A percentile compares a stretch with the other conserved stretches of the same genome.
phyloP scores from a whole-genome alignment of 2,797 vertebrate species.

The Bucorvus abyssinicus region DNA sequence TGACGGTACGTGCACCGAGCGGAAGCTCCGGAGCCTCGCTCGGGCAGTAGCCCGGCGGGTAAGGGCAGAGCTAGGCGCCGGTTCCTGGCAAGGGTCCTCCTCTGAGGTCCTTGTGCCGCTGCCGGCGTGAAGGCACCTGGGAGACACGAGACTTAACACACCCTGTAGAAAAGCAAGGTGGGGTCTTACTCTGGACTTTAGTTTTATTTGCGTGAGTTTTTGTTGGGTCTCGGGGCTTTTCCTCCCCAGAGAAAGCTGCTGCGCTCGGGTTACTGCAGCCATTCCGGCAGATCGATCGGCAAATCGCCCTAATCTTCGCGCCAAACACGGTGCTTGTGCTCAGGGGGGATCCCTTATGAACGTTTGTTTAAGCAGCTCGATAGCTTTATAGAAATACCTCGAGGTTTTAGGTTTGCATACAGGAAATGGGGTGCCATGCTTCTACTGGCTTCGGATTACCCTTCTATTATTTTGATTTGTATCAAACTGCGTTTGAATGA shows the following conservation, averaged over 20 bases:
- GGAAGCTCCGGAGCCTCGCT: neutral
- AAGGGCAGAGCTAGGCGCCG: neutral
- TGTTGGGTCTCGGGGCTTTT: neutral
- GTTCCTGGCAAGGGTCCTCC: neutral
- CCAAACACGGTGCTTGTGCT: neutral
- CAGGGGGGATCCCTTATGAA: neutral
- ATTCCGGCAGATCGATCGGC: neutral
- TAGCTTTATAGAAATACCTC: neutral
- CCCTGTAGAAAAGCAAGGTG: too few relatives aligned
- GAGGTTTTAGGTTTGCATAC: neutral
- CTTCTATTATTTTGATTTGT: neutral
- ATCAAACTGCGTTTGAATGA: neutral
- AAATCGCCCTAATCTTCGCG: neutral
- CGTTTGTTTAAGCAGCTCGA: neutral
- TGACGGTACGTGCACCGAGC: accelerated
- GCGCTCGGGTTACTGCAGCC: too few relatives aligned
- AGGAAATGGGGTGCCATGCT: neutral
- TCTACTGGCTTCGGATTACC: neutral
- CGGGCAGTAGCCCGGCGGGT: neutral
- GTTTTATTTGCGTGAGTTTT: neutral
- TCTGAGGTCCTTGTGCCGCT: neutral
- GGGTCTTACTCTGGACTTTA: neutral
- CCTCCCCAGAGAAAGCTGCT: neutral
- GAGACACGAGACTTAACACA: neutral
- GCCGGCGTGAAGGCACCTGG: neutral